Percentiles rank a stretch among this genome's conserved stretches.
Evolutionary conservation across 35 echinoderm and acorn worm genomes (phyloP).

Genomic region (Heliocidaris tuberculata): DNA sequence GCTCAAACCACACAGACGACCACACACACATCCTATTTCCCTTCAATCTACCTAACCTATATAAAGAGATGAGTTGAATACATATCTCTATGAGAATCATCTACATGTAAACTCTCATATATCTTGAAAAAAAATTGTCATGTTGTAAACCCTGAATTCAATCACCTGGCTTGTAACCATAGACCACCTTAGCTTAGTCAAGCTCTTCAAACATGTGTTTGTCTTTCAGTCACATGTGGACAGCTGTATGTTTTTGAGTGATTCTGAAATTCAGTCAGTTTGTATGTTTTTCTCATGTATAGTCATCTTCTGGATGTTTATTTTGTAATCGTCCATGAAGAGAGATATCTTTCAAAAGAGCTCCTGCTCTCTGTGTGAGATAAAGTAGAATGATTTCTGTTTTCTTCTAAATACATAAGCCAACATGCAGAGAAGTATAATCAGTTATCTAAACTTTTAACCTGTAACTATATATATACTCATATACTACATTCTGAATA

Average conservation of each 20-base stretch:
- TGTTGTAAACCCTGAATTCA: background rate
- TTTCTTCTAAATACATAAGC: too few species aligned
- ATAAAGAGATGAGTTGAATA: background rate
- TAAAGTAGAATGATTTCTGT: too few species aligned
- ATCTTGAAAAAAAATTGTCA: background rate
- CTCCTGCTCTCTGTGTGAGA: too few species aligned
- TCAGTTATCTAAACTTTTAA: too few species aligned
- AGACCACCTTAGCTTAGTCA: background rate
- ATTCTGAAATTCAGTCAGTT: background rate
- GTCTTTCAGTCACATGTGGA: background rate
- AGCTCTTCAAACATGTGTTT: background rate
- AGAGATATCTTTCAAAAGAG: too few species aligned
- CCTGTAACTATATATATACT: too few species aligned
- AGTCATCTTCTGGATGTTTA: too few species aligned
- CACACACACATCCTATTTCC: constrained; percentile 23
- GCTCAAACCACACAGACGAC: constrained; percentile 9
- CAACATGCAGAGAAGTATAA: too few species aligned
- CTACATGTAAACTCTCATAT: background rate
- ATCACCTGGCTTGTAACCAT: background rate
- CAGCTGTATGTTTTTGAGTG: background rate
- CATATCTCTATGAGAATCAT: background rate
- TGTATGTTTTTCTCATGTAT: too few species aligned
- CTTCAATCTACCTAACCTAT: background rate
- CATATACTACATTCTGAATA: too few species aligned
- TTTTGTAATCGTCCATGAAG: too few species aligned